Percentiles rank a stretch among this genome's conserved stretches.
Evolutionary conservation across 1,140 invertebrate species (phyloP).

Genomic region (Anastrepha ludens): DNA sequence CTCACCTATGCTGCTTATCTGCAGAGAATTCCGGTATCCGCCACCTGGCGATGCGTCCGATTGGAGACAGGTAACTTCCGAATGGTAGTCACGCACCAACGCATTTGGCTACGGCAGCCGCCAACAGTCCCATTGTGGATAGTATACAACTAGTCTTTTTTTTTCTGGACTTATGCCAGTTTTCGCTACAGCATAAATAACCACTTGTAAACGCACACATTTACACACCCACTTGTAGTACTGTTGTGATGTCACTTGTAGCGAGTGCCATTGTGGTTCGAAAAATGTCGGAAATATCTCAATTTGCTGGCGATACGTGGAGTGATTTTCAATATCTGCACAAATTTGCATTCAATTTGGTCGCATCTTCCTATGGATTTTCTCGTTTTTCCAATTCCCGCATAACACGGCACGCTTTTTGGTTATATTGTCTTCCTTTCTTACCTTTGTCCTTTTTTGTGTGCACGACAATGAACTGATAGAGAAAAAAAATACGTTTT

Average conservation of each 20-base stretch:
- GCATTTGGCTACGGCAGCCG: no score
- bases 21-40: no score
- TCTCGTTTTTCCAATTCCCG: not conserved
- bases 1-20: no score
- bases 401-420: not conserved
- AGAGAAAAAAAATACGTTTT: not conserved
- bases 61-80: no score
- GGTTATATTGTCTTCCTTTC: conserved; percentile 22
- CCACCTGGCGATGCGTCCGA: no score
- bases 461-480: conserved; percentile 25
- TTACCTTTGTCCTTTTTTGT: not conserved
- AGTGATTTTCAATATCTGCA: conserved; percentile 57
- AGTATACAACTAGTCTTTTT: no score
- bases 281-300: conserved; percentile 57
- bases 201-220: not conserved
- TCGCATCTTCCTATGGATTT: not conserved
- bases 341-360: conserved; percentile 52
- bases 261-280: conserved; percentile 5
- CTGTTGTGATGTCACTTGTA: not conserved
- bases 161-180: no score
- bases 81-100: no score
- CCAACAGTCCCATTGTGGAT: no score
- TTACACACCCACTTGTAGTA: conserved; percentile 30
- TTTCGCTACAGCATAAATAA: no score
- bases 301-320: conserved; percentile 56